Evolutionary conservation across 2,797 vertebrate genomes (phyloP), one percentile per base, ranked within the genome.

Genomic region (Champsocephalus esox): DNA sequence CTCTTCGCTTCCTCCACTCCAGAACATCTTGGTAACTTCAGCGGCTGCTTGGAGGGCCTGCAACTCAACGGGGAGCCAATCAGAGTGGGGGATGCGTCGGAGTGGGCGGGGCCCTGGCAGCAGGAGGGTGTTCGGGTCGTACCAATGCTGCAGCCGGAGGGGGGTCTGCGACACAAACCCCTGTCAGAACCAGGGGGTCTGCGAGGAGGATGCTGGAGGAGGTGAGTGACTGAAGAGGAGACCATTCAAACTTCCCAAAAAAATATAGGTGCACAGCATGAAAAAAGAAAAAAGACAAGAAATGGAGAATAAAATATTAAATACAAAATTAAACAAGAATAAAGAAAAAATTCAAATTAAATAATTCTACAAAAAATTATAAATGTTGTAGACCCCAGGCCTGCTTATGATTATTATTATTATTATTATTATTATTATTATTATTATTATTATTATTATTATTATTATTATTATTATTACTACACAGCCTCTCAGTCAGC

Each of bases 41-140:
- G 77, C 0, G 98, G 98, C 62, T 99, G 98, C 85, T 85, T 99
- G 69, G 95, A 97, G 0, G 88, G 77, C 34, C 60, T 98, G 61
- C 75, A 88, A 24, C 91, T 99, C 79, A 97, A 97, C 0, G 92
- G 95, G 59, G 87, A 95, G 89, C 88, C 86, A 0, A 85, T 98
- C 81, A 83, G 86, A 76, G 90, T 75, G 24, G 88, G 93, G 0
- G 83, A 90, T 60, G 60, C 0, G 19, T 74, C 70, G 19, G 79
- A 49, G 66, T 92, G 91, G 92, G 38, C 45, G 1, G 84, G 3
- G 71, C 71, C 71, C 49, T 11, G 95, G 83, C 28, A 89, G 59
- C 5, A 88, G 96, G 85, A 95, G 94, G 77, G 93, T 95, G 63
- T 93, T 93, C 13, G 96, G 96, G 9, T 90, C 96, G 58, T 95